A percentile compares a stretch with the other conserved stretches of the same genome.
phyloP scores from a whole-genome alignment of 1,140 invertebrate genomes.

The Drosophila quadrilineata region DNA sequence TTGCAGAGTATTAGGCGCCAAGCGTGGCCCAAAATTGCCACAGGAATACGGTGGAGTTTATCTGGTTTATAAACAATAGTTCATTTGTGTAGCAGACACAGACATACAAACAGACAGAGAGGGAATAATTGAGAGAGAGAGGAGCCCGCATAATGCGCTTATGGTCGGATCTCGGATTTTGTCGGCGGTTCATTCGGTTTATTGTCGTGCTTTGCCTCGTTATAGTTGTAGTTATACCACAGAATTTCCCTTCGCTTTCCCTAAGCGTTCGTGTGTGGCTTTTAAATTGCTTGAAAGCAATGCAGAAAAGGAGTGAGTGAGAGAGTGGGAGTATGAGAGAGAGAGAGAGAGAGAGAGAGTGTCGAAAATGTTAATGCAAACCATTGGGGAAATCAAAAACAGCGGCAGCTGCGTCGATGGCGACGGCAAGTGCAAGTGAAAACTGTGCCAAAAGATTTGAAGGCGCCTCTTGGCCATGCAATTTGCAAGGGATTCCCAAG shows the following conservation, averaged over 20 bases:
- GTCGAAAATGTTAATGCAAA: slow-evolving; percentile 76
- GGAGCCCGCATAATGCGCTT: slow-evolving; percentile 65
- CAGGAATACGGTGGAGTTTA: slow-evolving; percentile 17
- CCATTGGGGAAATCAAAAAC: slow-evolving; percentile 79
- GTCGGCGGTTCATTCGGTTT: slow-evolving; percentile 30
- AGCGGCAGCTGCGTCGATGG: slow-evolving; percentile 35
- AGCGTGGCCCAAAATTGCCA: neutral
- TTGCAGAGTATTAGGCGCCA: neutral
- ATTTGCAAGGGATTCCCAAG: slow-evolving; percentile 77
- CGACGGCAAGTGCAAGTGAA: slow-evolving; percentile 66
- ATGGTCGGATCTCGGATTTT: slow-evolving; percentile 41
- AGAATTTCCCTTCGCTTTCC: too few relatives aligned
- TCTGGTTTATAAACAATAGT: slow-evolving; percentile 70
- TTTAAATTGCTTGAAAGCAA: slow-evolving; percentile 65
- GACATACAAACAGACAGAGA: neutral
- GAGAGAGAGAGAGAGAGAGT: neutral
- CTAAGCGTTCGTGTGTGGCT: slow-evolving; percentile 24
- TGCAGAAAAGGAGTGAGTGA: slow-evolving; percentile 8
- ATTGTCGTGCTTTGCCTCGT: slow-evolving; percentile 19
- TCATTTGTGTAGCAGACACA: slow-evolving; percentile 51
- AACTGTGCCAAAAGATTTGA: slow-evolving; percentile 65
- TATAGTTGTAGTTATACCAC: too few relatives aligned
- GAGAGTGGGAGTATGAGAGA: neutral
- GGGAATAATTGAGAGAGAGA: slow-evolving; percentile 1
- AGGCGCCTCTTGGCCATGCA: slow-evolving; percentile 53